Evolutionary conservation across 30 jellyfish, hydroid and myxozoan genomes (phyloP).

Genomic region (Phacellophora camtschatica): DNA sequence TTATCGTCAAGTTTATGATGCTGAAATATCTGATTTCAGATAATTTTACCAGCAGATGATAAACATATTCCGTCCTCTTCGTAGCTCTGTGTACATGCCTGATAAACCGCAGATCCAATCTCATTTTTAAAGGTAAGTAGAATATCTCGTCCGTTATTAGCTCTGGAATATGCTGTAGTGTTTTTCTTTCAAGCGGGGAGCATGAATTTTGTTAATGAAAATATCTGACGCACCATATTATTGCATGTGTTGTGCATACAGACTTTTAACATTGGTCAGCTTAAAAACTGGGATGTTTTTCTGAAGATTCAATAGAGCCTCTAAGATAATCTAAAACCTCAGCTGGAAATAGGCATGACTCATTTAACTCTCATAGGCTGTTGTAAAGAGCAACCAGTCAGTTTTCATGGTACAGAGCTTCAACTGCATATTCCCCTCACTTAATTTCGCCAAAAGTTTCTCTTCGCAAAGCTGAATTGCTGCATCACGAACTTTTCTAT

Average conservation of each 20-base stretch:
- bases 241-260: not conserved
- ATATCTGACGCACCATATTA: not conserved
- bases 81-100: not conserved
- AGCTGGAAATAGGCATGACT: not conserved
- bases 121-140: not conserved
- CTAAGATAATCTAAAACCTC: not conserved
- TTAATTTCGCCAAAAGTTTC: not conserved
- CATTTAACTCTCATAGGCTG: not conserved
- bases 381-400: constrained; percentile 1
- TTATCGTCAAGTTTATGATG: not conserved
- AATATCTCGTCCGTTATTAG: not conserved
- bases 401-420: constrained; percentile 6
- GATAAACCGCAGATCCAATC: not conserved
- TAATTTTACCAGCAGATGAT: not conserved
- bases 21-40: not conserved
- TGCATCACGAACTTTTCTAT: constrained; percentile 9
- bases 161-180: not conserved
- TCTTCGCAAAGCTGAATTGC: not conserved
- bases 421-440: constrained; percentile 10
- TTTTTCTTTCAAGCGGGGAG: not conserved
- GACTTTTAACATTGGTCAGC: not conserved
- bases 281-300: not conserved
- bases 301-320: not conserved
- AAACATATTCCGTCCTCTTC: constrained; percentile 21
- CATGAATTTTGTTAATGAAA: not conserved